phyloP scores from a whole-genome alignment of 2,113 vertebrate species.

The Eclectus roratus region DNA sequence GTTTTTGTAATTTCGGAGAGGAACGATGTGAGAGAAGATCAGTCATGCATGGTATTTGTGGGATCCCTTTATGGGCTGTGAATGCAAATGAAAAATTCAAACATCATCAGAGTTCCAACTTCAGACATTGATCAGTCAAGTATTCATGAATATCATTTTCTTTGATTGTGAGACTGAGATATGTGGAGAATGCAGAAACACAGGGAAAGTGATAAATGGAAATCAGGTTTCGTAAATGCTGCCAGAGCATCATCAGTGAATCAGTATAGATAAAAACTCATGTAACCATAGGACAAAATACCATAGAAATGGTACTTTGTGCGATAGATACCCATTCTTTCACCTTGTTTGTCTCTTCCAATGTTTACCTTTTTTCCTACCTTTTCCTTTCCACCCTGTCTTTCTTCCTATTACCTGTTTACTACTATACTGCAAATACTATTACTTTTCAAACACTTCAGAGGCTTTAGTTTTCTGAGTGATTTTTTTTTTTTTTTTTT shows the following conservation, averaged over 20 bases:
- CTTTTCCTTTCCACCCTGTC: not conserved
- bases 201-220: not conserved
- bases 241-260: not conserved
- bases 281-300: not conserved
- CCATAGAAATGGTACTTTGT: not conserved
- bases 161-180: not conserved
- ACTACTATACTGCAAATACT: not conserved
- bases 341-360: not conserved
- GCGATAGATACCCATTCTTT: not conserved
- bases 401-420: not conserved
- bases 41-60: not conserved
- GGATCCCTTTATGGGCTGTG: not conserved
- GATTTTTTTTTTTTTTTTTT: not conserved
- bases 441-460: not conserved
- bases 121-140: not conserved
- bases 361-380: not conserved
- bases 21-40: not conserved
- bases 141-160: not conserved
- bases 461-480: not conserved
- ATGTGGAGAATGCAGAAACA: not conserved
- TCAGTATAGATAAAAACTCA: not conserved
- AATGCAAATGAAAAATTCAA: not conserved
- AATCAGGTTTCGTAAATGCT: not conserved
- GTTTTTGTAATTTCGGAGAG: not conserved
- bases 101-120: not conserved